Percentiles rank a stretch among this genome's conserved stretches.
Evolutionary conservation across 2,797 vertebrate species (phyloP).

Genomic region (Gobionotothen gibberifrons): DNA sequence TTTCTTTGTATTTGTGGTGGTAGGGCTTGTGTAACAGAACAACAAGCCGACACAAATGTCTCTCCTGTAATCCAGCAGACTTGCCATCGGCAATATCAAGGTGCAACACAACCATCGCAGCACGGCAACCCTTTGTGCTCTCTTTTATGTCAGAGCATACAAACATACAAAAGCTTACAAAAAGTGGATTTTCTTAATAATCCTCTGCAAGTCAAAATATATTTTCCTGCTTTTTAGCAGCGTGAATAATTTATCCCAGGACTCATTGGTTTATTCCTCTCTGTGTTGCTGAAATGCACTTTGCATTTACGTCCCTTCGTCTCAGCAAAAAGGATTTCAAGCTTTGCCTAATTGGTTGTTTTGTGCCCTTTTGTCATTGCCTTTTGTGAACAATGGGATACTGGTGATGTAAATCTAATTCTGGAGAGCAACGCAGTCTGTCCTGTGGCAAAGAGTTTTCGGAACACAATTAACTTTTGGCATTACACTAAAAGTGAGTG

Average conservation of each 20-base stretch:
- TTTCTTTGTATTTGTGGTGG: constrained; percentile 67
- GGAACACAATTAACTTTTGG: constrained; percentile 79
- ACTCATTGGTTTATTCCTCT: constrained; percentile 52
- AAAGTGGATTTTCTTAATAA: constrained; percentile 42
- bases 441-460: constrained; percentile 73
- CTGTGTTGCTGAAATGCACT: constrained; percentile 43
- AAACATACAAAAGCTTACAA: constrained; percentile 3
- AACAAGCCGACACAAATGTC: constrained; percentile 56
- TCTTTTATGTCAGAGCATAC: constrained; percentile 45
- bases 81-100: constrained; percentile 37
- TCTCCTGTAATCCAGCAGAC: constrained; percentile 55
- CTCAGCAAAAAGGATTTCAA: constrained; percentile 63
- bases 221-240: constrained; percentile 21
- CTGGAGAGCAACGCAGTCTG: constrained; percentile 55
- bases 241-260: constrained; percentile 60
- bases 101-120: constrained; percentile 43
- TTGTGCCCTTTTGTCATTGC: constrained; percentile 70
- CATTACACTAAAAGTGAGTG: constrained; percentile 64
- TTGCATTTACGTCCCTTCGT: constrained; percentile 48
- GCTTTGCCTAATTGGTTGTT: constrained; percentile 79
- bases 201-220: constrained; percentile 51
- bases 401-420: constrained; percentile 72
- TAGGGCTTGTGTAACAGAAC: constrained; percentile 44
- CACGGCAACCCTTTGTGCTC: constrained; percentile 33
- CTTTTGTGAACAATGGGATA: constrained; percentile 67